Conservation (phyloP, 2,888 invertebrate species). For the Tipula confusa region DNA sequence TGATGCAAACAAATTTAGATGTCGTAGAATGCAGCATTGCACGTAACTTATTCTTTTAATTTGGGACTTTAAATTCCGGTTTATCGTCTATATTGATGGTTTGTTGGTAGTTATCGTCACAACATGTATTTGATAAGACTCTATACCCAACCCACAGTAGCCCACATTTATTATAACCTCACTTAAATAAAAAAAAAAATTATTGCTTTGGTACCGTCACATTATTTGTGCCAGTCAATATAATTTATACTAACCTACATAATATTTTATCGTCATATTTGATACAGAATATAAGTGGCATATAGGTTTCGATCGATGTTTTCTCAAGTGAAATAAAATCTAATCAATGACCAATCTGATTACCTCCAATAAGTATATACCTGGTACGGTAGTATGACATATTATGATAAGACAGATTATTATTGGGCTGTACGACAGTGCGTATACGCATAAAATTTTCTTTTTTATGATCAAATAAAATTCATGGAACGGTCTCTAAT, state of each 20-base stretch:
- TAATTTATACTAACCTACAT: background rate
- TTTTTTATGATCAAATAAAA: background rate
- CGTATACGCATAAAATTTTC: background rate
- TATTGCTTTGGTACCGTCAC: background rate
- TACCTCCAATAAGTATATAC: background rate
- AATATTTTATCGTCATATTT: constrained; percentile 5
- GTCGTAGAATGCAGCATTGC: too few relatives aligned
- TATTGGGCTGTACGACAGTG: background rate
- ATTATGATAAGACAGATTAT: constrained; percentile 13
- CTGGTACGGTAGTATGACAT: background rate
- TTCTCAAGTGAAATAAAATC: background rate
- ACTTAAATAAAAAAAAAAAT: constrained; percentile 25
- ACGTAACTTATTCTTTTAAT: too few relatives aligned
- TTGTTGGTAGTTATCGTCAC: too few relatives aligned
- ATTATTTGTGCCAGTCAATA: background rate
- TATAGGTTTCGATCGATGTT: background rate
- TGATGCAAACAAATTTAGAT: too few relatives aligned
- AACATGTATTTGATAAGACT: too few relatives aligned
- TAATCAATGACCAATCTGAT: constrained; percentile 20
- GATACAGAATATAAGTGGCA: background rate
- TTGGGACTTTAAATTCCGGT: too few relatives aligned
- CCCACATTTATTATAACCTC: too few relatives aligned
- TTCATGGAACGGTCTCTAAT: background rate
- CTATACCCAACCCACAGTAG: too few relatives aligned
- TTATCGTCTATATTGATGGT: too few relatives aligned